Evolutionary conservation across 1,140 invertebrate species (phyloP).

Genomic region (Meloidogyne hapla): DNA sequence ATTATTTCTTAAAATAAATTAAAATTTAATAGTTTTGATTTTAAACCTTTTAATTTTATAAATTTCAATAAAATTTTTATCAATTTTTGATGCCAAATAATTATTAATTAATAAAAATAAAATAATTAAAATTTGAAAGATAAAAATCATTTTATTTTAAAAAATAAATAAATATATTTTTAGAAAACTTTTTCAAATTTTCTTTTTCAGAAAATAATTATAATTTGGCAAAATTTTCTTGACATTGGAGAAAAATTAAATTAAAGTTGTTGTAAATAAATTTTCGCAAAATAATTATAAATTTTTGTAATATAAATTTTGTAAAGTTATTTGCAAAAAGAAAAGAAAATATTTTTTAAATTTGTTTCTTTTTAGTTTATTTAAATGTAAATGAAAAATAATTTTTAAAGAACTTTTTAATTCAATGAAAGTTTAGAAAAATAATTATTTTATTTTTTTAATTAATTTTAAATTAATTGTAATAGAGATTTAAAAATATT

Average conservation of each 20-base stretch:
- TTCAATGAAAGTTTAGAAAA: too few relatives aligned
- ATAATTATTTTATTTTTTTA: too few relatives aligned
- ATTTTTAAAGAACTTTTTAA: too few relatives aligned
- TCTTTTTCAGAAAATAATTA: not conserved
- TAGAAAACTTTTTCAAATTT: not conserved
- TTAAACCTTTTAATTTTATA: not conserved
- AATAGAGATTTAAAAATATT: too few relatives aligned
- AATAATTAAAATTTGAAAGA: not conserved
- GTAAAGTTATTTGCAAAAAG: not conserved
- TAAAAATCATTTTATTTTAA: not conserved
- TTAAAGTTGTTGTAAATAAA: not conserved
- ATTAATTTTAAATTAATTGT: too few relatives aligned
- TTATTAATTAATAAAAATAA: constrained; percentile 1
- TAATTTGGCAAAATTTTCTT: not conserved
- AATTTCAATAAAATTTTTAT: not conserved
- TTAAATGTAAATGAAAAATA: not conserved
- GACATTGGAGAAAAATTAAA: not conserved
- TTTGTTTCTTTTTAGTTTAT: not conserved
- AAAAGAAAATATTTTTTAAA: not conserved
- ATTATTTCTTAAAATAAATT: not conserved
- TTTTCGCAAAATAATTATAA: not conserved
- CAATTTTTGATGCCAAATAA: not conserved
- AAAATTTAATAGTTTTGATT: not conserved
- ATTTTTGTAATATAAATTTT: not conserved
- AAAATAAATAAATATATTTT: not conserved